Evolutionary conservation across 2,797 vertebrate genomes (phyloP), one percentile per base, ranked within the genome.

Genomic region (Crocidura indochinensis): DNA sequence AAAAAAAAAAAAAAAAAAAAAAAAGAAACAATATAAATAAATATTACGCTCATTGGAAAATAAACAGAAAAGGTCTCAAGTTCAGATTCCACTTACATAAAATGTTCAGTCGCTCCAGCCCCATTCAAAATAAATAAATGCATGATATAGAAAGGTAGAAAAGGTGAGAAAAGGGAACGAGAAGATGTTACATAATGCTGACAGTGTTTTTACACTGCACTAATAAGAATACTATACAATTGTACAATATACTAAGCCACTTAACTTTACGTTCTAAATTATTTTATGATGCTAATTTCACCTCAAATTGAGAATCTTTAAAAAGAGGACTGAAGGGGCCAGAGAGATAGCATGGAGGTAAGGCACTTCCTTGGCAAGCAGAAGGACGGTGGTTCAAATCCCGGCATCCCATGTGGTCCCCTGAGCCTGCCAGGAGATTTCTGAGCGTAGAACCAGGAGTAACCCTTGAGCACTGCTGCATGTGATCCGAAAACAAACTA

Each of bases 1-100:
- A 12, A 38, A 38, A 38, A 38, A 38, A 38, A 38, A 38, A 38
- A 38, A 38, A 38, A 38, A 38, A 38, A 38, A 38, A 5, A 5
- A 2, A 38, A 38, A 38, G 73, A 51, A 60, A 75, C 10, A 20
- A 69, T 38, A 67, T 44, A 49, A n/a, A 73, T 47, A 60, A 91
- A 81, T 29, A 71, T 38, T 56, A 53, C n/a, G 29, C n/a, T 82
- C 60, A 86, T 31, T 86, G 38, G 82, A 92, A 91, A 20, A 22
- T 69, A 85, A 27, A 47, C 56, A 46, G 47, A 91, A 73, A 85
- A 65, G 31, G 29, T 65, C 24, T 77, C 17, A 56, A 51, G 56
- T 8, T 75, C 4, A 51, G 65, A 49, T 44, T 71, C 29, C 19
- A 24, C 69, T 84, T 71, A 22, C 44, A 60, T 22, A 44, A 84